Evolutionary conservation across 2,888 invertebrate genomes (phyloP).

Genomic region (Gryllus longicercus): DNA sequence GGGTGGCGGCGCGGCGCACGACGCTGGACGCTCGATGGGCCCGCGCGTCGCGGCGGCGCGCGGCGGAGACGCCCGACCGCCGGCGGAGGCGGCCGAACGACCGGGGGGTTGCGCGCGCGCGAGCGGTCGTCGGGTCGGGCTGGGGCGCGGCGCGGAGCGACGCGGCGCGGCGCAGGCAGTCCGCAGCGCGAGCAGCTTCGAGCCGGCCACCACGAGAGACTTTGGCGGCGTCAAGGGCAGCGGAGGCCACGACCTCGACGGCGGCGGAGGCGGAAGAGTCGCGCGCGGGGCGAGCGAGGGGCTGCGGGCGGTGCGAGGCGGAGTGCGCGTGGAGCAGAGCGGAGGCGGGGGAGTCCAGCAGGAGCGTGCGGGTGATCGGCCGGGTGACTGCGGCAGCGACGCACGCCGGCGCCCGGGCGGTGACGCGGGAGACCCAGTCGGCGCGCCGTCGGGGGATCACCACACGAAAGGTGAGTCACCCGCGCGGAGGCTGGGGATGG

Average conservation of each 20-base stretch:
- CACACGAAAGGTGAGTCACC: too few species aligned
- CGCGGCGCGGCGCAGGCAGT: not conserved
- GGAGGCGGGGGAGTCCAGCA: too few species aligned
- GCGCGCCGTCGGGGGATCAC: too few species aligned
- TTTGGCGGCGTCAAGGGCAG: not conserved
- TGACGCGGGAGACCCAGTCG: too few species aligned
- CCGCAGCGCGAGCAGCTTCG: not conserved
- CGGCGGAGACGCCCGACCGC: not conserved
- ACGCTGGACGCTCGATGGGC: not conserved
- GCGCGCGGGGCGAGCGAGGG: too few species aligned
- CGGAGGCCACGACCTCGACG: not conserved
- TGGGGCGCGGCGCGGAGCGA: not conserved
- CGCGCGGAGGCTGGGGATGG: too few species aligned
- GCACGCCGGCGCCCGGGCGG: too few species aligned
- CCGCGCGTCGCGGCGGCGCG: not conserved
- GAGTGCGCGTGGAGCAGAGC: too few species aligned
- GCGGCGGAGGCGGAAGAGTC: not conserved
- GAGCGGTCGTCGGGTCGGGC: not conserved
- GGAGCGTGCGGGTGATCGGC: too few species aligned
- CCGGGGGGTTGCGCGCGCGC: not conserved
- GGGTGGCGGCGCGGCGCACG: not conserved
- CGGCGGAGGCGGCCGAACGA: not conserved
- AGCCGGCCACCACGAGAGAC: not conserved
- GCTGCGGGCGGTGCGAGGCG: too few species aligned
- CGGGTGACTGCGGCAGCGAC: too few species aligned